Evolutionary conservation across 2,797 vertebrate species (phyloP).

Genomic region (Yasuhikotakia modesta): DNA sequence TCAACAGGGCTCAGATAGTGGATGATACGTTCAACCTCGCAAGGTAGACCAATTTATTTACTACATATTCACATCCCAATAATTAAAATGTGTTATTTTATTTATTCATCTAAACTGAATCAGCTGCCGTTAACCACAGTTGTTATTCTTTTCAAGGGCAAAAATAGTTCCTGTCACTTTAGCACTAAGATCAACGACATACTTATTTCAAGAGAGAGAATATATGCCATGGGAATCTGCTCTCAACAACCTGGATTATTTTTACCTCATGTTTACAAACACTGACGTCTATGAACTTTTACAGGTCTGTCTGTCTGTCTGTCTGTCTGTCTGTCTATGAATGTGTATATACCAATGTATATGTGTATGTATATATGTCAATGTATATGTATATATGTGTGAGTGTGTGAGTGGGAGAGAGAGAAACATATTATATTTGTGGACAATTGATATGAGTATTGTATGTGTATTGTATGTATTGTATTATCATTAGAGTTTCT

Average conservation of each 20-base stretch:
- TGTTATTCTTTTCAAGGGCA: conserved; percentile 67
- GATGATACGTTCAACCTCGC: conserved; percentile 91
- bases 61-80: no score
- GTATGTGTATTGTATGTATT: no score
- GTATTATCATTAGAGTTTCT: no score
- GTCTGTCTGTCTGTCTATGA: no score
- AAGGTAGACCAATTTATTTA: conserved; percentile 73
- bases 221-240: conserved; percentile 90
- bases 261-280: conserved; percentile 85
- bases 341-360: no score
- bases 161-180: conserved; percentile 61
- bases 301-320: conserved; percentile 72
- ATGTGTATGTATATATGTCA: no score
- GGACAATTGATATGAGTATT: no score
- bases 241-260: conserved; percentile 80
- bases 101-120: neutral
- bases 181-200: conserved; percentile 82
- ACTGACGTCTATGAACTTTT: conserved; percentile 80
- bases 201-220: conserved; percentile 71
- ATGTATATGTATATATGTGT: no score
- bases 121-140: neutral
- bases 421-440: no score
- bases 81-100: neutral
- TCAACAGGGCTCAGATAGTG: conserved; percentile 91
- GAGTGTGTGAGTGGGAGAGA: no score